These are phyloP conservation scores for Anhinga anhinga DNA, from an alignment of 2,113 vertebrate species.

Conservation along the genomic window DNA sequence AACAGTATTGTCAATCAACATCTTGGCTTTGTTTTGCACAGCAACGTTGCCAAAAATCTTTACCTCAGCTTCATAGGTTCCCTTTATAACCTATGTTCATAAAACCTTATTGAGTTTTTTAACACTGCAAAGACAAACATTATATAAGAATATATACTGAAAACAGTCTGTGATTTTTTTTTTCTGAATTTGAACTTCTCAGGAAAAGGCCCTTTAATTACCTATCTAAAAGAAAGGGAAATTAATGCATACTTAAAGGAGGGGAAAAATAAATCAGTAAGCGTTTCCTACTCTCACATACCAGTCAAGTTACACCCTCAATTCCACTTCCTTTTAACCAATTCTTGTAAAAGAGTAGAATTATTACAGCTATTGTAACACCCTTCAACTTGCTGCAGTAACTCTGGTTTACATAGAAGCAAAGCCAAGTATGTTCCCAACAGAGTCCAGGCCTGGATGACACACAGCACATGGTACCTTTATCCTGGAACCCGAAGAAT, in stretches of 20 bases:
- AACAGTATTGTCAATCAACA: constrained; percentile 82
- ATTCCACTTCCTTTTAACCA: background rate
- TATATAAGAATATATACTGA: background rate
- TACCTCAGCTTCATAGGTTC: constrained; percentile 78
- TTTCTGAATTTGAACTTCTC: background rate
- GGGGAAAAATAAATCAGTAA: background rate
- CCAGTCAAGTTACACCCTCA: background rate
- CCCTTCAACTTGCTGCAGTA: background rate
- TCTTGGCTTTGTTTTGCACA: constrained; percentile 85
- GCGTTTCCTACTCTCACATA: background rate
- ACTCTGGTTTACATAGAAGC: background rate
- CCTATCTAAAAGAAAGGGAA: background rate
- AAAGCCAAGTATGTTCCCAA: background rate
- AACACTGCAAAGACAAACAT: background rate
- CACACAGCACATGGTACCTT: constrained; percentile 73
- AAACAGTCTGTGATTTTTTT: background rate
- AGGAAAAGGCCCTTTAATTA: background rate
- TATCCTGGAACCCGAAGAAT: constrained; percentile 83
- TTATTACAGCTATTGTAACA: background rate
- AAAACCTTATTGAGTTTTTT: background rate
- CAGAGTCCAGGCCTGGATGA: background rate
- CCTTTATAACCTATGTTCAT: constrained; percentile 80
- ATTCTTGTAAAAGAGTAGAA: background rate
- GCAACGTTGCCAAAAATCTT: constrained; percentile 81
- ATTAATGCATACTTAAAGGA: background rate